These are phyloP conservation scores for Catonia carolina DNA, from an alignment of 2,888 invertebrate genomes.

Conservation along the genomic window DNA sequence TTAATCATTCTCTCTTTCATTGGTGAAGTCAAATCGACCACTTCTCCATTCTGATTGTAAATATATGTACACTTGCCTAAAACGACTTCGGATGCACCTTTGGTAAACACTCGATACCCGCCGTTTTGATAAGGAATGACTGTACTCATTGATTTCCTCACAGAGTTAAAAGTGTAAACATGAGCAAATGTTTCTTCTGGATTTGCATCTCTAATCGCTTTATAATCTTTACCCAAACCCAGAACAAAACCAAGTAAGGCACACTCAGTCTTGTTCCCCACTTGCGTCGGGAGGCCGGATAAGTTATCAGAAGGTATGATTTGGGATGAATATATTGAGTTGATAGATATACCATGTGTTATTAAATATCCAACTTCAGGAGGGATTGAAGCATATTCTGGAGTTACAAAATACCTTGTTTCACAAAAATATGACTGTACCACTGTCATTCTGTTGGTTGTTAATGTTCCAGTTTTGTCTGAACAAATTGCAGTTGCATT, in stretches of 20 bases:
- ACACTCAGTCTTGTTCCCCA: conserved; percentile 64
- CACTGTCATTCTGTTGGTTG: conserved; percentile 57
- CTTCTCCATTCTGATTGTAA: conserved; percentile 37
- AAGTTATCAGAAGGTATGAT: conserved; percentile 40
- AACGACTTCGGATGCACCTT: conserved; percentile 98
- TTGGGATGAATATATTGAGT: conserved; percentile 54
- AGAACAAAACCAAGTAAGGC: conserved; percentile 52
- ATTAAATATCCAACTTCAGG: conserved; percentile 45
- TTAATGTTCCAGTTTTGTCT: conserved; percentile 60
- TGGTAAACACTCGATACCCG: conserved; percentile 88
- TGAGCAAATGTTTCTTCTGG: conserved; percentile 49
- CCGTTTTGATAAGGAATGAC: conserved; percentile 59
- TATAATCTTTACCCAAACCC: conserved; percentile 51
- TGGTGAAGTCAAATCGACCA: conserved; percentile 33
- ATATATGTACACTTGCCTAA: conserved; percentile 72
- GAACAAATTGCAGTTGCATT: conserved; percentile 59
- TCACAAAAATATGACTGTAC: conserved; percentile 50
- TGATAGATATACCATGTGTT: conserved; percentile 49
- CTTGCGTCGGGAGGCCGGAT: conserved; percentile 48
- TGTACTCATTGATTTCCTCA: conserved; percentile 59
- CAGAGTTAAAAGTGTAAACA: conserved; percentile 57
- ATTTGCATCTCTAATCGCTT: conserved; percentile 47
- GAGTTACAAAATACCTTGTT: conserved; percentile 42
- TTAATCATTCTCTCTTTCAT: conserved; percentile 32
- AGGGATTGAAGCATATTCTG: conserved; percentile 46